Base-by-base conservation (phyloP, 2,113 vertebrate genomes). In the Gopherus evgoodei region DNA sequence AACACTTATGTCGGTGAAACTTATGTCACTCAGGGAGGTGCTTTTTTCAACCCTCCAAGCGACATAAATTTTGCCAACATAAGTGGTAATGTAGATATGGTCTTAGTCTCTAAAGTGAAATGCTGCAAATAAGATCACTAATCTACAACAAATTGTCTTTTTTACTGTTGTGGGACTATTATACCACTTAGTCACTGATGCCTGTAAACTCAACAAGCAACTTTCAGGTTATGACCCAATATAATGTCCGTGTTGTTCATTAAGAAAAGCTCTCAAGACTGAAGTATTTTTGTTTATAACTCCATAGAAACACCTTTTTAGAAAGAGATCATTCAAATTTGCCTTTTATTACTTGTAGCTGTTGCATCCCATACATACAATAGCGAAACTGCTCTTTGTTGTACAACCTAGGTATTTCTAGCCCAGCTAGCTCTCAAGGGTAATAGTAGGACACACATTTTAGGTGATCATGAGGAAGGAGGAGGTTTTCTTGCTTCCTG, bases 231-330 rank as follows among this genome's bases (percentile, higher is more conserved):
- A 56, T 47, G 42, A 27, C 44, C 78, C 49, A 59, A 29, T 10
- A 4, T 42, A 90, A 83, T 21, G 29, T 11, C 8, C 53, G 0
- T 54, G 81, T 47, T 38, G 16, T 59, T 86, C 31, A 52, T 89
- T 69, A 91, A 47, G 31, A 85, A 94, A 91, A 90, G 8, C 5
- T 81, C 92, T 92, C 35, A 75, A 54, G 7, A 89, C 9, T 42
- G 84, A 95, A 85, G 42, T 52, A 44, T 80, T 72, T 65, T 65
- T 44, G 90, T 95, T 44, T 22, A 82, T 35, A 91, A 84, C 84
- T 38, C 3, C 56, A 86, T 72, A 85, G 9, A 95, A 95, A 80
- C 49, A 54, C 5, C 81, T 38, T 0, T 86, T 83, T 86, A 85
- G 42, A 69, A 25, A 65, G 59, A 69, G 27, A 87, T 54, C 13